Percentiles rank a stretch among this genome's conserved stretches.
Conservation (phyloP, 2,888 invertebrate genomes). For the Orthosia incerta region DNA sequence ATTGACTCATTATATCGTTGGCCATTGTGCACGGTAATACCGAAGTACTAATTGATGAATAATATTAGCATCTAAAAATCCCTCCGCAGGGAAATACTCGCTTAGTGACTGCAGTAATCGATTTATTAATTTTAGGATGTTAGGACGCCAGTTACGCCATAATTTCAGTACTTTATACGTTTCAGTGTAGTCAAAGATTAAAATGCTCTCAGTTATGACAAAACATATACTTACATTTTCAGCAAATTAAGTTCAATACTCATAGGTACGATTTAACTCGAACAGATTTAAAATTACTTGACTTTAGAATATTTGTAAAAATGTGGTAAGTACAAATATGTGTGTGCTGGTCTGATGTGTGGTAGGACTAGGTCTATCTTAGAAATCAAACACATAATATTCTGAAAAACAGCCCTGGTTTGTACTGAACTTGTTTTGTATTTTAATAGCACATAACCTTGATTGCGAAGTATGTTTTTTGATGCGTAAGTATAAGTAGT, state of each 20-base stretch:
- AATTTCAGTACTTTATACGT: no score
- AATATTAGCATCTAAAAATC: background rate
- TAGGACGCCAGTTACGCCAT: background rate
- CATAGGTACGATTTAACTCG: no score
- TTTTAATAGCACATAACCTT: constrained; percentile 27
- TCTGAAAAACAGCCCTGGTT: background rate
- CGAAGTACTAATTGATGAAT: constrained; percentile 22
- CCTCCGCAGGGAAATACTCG: background rate
- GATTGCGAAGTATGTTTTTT: constrained; percentile 31
- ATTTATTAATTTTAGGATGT: background rate
- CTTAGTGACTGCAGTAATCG: background rate
- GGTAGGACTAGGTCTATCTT: background rate
- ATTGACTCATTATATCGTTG: constrained; percentile 66
- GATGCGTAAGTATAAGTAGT: constrained; percentile 30
- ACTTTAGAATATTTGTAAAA: no score
- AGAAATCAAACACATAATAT: background rate
- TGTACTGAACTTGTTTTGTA: constrained; percentile 14
- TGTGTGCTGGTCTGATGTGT: no score
- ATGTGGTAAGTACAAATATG: no score
- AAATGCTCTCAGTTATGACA: no score
- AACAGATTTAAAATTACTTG: no score
- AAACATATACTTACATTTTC: no score
- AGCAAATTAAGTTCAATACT: no score
- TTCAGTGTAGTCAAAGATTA: no score
- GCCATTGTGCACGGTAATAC: constrained; percentile 14